Evolutionary conservation across 2,797 vertebrate species (phyloP).

Genomic region (Onychomys torridus): DNA sequence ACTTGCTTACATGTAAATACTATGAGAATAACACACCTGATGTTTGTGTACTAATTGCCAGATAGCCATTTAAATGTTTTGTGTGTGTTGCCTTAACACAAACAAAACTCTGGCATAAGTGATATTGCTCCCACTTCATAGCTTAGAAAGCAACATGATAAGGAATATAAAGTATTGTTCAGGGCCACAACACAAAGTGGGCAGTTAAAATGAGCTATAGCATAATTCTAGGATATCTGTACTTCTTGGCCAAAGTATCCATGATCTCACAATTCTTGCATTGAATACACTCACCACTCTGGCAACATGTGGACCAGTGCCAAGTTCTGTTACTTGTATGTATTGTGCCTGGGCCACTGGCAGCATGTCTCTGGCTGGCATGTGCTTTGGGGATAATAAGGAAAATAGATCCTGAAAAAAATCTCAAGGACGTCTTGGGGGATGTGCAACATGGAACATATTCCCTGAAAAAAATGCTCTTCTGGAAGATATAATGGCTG

Average conservation of each 20-base stretch:
- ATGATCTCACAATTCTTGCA: not conserved
- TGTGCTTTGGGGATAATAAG: not conserved
- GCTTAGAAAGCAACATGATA: not conserved
- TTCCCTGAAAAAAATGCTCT: not conserved
- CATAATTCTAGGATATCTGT: not conserved
- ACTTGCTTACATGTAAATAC: not conserved
- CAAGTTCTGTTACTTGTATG: not conserved
- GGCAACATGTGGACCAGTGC: no score
- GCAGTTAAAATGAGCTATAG: not conserved
- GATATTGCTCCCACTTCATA: not conserved
- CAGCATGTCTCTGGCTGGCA: not conserved
- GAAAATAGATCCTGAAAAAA: not conserved
- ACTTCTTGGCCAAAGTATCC: not conserved
- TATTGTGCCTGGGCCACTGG: no score
- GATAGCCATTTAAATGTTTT: not conserved
- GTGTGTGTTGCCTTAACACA: not conserved
- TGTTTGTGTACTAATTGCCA: not conserved
- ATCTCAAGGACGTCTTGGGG: not conserved
- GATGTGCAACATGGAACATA: no score
- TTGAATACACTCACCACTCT: accelerated
- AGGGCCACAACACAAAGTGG: no score
- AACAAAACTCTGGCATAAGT: not conserved
- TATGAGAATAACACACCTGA: not conserved
- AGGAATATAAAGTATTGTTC: not conserved
- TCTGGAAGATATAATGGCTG: no score